Conservation (phyloP, 2,797 vertebrate species). For the Champsocephalus gunnari region DNA sequence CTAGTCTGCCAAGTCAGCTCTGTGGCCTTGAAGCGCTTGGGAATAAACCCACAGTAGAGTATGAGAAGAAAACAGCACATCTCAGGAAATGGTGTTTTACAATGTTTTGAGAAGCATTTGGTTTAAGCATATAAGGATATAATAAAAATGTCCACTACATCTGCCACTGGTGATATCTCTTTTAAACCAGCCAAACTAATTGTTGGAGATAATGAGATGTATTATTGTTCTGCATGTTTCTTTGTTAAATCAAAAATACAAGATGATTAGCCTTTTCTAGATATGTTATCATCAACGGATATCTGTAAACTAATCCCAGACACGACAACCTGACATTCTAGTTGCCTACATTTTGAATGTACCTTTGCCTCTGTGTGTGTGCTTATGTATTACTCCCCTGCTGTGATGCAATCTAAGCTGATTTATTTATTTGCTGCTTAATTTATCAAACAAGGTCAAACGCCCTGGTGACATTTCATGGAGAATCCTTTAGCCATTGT, state of each 20-base stretch:
- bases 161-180: neutral
- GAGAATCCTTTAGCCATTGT: slow-evolving; percentile 61
- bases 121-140: no score
- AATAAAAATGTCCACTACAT: no score
- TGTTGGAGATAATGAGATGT: neutral
- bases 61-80: no score
- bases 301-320: neutral
- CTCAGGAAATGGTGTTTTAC: no score
- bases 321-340: neutral
- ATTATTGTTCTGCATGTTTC: neutral
- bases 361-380: neutral
- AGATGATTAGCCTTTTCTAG: neutral
- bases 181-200: neutral
- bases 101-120: no score
- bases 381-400: slow-evolving; percentile 41
- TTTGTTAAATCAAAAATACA: neutral
- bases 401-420: slow-evolving; percentile 52
- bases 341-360: slow-evolving; percentile 10
- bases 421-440: slow-evolving; percentile 73
- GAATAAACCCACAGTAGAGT: no score
- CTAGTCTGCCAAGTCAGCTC: no score
- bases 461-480: slow-evolving; percentile 54
- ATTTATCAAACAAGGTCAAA: slow-evolving; percentile 78
- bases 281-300: slow-evolving; percentile 7
- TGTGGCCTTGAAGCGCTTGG: no score